phyloP scores from a whole-genome alignment of 2,113 vertebrate genomes.

The Myotis yumanensis region DNA sequence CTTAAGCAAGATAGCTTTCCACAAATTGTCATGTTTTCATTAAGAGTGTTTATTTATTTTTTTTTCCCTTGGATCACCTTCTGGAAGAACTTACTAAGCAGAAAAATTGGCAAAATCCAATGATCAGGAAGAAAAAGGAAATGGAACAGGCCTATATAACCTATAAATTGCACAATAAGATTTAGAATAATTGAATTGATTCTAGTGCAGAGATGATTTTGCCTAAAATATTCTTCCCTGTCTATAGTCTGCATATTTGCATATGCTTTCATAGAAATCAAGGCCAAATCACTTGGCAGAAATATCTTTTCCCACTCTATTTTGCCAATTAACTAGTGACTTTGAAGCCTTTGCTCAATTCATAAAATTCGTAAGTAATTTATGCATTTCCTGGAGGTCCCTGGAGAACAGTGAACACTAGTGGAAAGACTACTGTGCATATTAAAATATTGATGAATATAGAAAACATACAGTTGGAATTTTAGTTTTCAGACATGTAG shows the following conservation, averaged over 20 bases:
- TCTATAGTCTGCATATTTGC: neutral
- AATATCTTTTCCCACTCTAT: neutral
- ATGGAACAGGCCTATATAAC: neutral
- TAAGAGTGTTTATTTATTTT: neutral
- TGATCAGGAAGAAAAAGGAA: conserved; percentile 45
- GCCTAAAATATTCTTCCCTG: neutral
- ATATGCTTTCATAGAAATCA: conserved; percentile 11
- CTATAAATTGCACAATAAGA: conserved; percentile 16
- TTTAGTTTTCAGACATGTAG: neutral
- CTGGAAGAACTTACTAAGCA: conserved; percentile 31
- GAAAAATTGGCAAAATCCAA: conserved; percentile 44
- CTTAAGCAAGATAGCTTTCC: neutral
- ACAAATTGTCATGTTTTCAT: conserved; percentile 6
- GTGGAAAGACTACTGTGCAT: neutral
- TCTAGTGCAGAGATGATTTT: conserved; percentile 36
- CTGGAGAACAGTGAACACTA: neutral
- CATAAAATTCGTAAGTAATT: conserved; percentile 46
- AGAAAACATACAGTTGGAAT: neutral
- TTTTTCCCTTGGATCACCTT: neutral
- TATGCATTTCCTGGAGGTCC: neutral
- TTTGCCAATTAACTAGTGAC: neutral
- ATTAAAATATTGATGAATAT: neutral
- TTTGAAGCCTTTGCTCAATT: neutral
- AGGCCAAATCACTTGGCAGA: conserved; percentile 35
- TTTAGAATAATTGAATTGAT: conserved; percentile 44